These are phyloP conservation scores for Oscarella lobularis DNA, from an alignment of 37 sponge, comb jelly and placozoan genomes.

Conservation along the genomic window DNA sequence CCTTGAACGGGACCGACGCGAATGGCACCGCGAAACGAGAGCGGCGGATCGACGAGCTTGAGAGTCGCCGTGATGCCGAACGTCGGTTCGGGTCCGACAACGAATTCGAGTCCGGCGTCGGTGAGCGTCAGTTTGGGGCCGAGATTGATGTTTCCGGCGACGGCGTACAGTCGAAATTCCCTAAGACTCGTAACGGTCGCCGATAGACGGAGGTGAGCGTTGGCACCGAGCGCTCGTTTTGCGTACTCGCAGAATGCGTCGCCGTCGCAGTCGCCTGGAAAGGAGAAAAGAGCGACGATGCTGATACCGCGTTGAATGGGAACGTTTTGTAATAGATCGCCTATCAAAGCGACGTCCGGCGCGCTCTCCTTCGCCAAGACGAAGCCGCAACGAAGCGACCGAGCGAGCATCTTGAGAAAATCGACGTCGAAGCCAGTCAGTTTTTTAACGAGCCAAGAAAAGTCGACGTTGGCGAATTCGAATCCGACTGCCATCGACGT, in stretches of 20 bases:
- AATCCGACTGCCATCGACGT: background rate
- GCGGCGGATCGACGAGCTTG: background rate
- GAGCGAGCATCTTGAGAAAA: background rate
- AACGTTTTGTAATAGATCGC: background rate
- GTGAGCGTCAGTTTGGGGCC: background rate
- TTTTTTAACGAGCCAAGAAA: background rate
- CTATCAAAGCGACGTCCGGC: background rate
- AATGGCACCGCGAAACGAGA: background rate
- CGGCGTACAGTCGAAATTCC: background rate
- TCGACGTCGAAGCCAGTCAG: background rate
- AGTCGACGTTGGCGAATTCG: background rate
- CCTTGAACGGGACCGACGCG: background rate
- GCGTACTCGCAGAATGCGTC: background rate
- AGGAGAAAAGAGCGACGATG: background rate
- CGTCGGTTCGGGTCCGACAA: background rate
- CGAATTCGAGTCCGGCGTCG: background rate
- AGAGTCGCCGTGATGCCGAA: background rate
- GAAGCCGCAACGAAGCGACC: background rate
- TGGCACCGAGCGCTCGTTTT: background rate
- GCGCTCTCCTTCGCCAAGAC: background rate
- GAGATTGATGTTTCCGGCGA: background rate
- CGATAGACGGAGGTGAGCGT: background rate
- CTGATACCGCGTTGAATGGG: background rate
- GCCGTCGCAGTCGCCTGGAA: background rate
- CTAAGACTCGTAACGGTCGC: background rate